Evolutionary conservation across 1,140 invertebrate genomes (phyloP), one percentile per base, ranked within the genome.

Genomic region (Atta cephalotes): DNA sequence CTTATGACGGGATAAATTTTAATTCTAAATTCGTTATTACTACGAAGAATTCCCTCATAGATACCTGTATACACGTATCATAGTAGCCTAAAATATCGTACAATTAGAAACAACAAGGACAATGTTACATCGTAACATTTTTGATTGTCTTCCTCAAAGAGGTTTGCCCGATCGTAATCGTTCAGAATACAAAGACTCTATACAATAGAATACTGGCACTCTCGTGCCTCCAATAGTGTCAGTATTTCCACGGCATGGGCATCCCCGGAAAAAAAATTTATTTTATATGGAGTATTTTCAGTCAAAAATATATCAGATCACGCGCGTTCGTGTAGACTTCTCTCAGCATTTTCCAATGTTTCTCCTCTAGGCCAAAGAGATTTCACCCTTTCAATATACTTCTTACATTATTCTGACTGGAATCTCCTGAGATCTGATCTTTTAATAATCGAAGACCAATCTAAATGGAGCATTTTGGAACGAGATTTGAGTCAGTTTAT

Each of bases 121-220:
- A 95, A 95, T 94, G 94, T 95, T 94, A 94, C 93, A 74, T 51
- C 45, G 92, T 93, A 95, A 95, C 94, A 95, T 95, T 95, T 95
- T 95, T 95, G 95, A 95, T 95, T 95, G 95, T 95, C 95, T 94
- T 95, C 92, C 91, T 95, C 93, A 93, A 93, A 93, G 92, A 91
- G 93, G 92, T 90, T 87, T 21, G 71, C 85, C 65, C 78, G 77
- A 90, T 80, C 90, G 71, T 53, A 87, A 70, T 63, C 71, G 74
- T 84, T 25, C 58, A 28, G 70, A 56, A 85, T 78, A 35, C 66
- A 18, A 66, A 53, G 10, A 62, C 49, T 77, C 62, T 85, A 53
- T 58, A 86, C 39, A 86, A 53, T 77, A 45, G 12, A 16, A 53
- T 60, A 82, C n/a, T 7, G 7, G 7, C 18, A 82, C 51, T 82